A percentile compares a stretch with the other conserved stretches of the same genome.
These are phyloP conservation scores for Monarcha castaneiventris DNA, from an alignment of 2,113 vertebrate genomes.

Conservation along the genomic window DNA sequence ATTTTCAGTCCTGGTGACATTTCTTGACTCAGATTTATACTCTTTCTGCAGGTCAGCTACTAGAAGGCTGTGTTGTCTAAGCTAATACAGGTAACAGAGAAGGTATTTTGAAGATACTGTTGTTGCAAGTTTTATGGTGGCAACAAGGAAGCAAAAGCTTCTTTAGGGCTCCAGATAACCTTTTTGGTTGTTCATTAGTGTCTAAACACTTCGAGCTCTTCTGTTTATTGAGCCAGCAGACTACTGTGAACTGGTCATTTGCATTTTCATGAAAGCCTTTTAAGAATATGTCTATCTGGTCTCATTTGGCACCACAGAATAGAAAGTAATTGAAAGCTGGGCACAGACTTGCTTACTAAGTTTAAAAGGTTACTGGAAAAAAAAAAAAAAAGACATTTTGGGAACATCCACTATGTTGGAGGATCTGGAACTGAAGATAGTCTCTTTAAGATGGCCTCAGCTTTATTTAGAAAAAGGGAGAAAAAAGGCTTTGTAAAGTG, in stretches of 20 bases:
- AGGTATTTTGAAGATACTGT: background rate
- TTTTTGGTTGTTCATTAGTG: background rate
- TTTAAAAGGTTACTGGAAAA: background rate
- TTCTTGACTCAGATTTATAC: background rate
- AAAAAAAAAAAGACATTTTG: background rate
- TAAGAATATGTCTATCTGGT: slow-evolving; percentile 28
- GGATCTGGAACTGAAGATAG: background rate
- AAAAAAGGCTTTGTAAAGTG: background rate
- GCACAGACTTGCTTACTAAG: background rate
- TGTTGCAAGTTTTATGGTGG: background rate
- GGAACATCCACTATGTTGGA: background rate
- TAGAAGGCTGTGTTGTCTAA: background rate
- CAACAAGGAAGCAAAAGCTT: background rate
- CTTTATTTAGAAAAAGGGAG: background rate
- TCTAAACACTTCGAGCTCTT: background rate
- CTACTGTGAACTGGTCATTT: slow-evolving; percentile 31
- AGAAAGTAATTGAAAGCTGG: slow-evolving; percentile 34
- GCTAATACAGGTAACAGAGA: background rate
- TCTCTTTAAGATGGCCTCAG: background rate
- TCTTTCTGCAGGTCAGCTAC: background rate
- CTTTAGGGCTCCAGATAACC: background rate
- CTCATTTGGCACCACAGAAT: slow-evolving; percentile 13
- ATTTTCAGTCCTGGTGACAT: background rate
- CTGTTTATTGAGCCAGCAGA: slow-evolving; percentile 9
- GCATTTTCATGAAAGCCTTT: slow-evolving; percentile 40